Percentiles rank a stretch among this genome's conserved stretches.
Evolutionary conservation across 2,888 invertebrate species (phyloP).

Genomic region (Helicoverpa assulta): DNA sequence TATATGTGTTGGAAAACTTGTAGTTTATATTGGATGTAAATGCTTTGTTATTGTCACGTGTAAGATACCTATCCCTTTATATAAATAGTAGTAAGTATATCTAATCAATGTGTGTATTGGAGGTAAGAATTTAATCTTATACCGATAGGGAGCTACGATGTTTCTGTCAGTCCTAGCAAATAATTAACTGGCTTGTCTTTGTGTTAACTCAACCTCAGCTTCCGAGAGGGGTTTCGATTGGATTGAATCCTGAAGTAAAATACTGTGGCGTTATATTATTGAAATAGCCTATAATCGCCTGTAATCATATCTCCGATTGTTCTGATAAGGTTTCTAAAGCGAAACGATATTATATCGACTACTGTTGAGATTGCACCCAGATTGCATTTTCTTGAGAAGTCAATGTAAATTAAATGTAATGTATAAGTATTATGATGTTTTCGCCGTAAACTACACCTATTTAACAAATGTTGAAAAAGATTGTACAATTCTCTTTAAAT

Average conservation of each 20-base stretch:
- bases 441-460: no score
- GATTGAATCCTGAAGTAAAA: neutral
- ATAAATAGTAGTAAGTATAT: neutral
- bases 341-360: slow-evolving; percentile 23
- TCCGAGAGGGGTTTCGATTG: neutral
- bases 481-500: no score
- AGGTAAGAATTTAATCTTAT: neutral
- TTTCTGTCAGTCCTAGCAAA: neutral
- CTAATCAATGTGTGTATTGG: neutral
- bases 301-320: slow-evolving; percentile 38
- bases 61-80: neutral
- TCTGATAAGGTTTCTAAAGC: slow-evolving; percentile 33
- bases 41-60: slow-evolving; percentile 25
- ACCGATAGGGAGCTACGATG: neutral
- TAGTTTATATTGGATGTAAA: slow-evolving; percentile 8
- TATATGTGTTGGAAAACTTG: slow-evolving; percentile 11
- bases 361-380: slow-evolving; percentile 19
- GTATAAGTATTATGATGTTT: no score
- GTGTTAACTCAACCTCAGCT: no score
- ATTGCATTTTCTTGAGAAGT: slow-evolving; percentile 19
- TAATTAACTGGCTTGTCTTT: no score
- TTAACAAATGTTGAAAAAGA: no score
- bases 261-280: neutral
- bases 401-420: neutral
- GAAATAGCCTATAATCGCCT: neutral